Evolutionary conservation across 2,797 vertebrate genomes (phyloP).

Genomic region (Cichlasoma orientale): DNA sequence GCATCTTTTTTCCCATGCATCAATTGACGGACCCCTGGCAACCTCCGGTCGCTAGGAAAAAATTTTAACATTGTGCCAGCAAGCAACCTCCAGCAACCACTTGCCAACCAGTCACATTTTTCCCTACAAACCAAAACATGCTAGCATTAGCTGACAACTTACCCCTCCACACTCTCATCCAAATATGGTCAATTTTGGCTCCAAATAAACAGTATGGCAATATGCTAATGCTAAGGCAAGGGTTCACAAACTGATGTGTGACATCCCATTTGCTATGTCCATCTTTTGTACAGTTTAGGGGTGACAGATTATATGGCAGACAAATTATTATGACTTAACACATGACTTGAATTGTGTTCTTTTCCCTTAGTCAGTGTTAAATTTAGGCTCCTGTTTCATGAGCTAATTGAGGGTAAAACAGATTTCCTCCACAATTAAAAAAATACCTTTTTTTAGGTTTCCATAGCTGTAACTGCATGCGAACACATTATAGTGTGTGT

Average conservation of each 20-base stretch:
- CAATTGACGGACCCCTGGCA: too few species aligned
- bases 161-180: background rate
- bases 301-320: background rate
- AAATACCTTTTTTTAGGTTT: background rate
- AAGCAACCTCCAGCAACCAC: too few species aligned
- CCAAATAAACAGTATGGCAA: background rate
- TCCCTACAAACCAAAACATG: background rate
- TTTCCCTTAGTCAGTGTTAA: too few species aligned
- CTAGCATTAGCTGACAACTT: background rate
- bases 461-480: background rate
- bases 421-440: background rate
- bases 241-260: background rate
- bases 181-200: background rate
- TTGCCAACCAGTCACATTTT: too few species aligned
- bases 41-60: too few species aligned
- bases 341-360: background rate
- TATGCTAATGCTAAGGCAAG: background rate
- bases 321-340: background rate
- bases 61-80: too few species aligned
- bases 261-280: background rate
- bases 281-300: background rate
- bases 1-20: too few species aligned
- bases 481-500: background rate
- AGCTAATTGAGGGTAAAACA: background rate
- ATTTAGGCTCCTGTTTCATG: background rate